phyloP scores from a whole-genome alignment of 2,888 invertebrate species.

The Pristionchus mayeri region DNA sequence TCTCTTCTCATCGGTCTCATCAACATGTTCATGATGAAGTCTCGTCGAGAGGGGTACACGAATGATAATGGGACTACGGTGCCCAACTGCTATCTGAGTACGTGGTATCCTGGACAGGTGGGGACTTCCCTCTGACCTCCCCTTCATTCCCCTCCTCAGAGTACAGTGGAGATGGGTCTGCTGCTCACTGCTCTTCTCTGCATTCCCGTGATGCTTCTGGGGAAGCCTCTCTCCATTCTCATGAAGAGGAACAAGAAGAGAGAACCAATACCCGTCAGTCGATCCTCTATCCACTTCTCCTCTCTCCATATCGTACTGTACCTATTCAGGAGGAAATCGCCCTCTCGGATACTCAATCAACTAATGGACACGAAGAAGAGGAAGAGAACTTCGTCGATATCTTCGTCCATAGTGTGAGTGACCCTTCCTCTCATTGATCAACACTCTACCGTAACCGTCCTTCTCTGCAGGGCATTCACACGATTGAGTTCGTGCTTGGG shows the following conservation, averaged over 20 bases:
- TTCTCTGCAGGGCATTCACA: constrained; percentile 87
- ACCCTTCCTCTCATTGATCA: constrained; percentile 85
- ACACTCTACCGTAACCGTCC: neutral
- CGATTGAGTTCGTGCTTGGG: constrained; percentile 97
- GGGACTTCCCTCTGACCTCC: neutral
- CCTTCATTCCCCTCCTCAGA: constrained; percentile 52
- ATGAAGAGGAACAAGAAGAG: constrained; percentile 10
- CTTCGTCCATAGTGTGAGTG: constrained; percentile 75
- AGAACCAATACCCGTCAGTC: neutral
- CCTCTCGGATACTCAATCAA: neutral
- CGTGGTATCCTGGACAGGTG: constrained; percentile 77
- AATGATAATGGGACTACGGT: constrained; percentile 55
- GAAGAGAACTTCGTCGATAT: constrained; percentile 23
- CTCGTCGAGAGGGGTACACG: constrained; percentile 56
- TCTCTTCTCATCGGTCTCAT: too few relatives aligned
- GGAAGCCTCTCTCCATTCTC: constrained; percentile 67
- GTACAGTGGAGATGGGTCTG: constrained; percentile 74
- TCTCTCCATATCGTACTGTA: neutral
- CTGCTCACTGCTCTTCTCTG: constrained; percentile 72
- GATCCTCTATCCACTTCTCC: too few relatives aligned
- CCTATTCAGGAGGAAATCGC: constrained; percentile 15
- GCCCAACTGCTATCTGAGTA: constrained; percentile 70
- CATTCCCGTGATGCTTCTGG: constrained; percentile 74
- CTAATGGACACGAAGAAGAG: neutral
- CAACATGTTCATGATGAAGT: constrained; percentile 71